Evolutionary conservation across 2,888 invertebrate species (phyloP), one percentile per base, ranked within the genome.

Genomic region (Nemoura dubitans): DNA sequence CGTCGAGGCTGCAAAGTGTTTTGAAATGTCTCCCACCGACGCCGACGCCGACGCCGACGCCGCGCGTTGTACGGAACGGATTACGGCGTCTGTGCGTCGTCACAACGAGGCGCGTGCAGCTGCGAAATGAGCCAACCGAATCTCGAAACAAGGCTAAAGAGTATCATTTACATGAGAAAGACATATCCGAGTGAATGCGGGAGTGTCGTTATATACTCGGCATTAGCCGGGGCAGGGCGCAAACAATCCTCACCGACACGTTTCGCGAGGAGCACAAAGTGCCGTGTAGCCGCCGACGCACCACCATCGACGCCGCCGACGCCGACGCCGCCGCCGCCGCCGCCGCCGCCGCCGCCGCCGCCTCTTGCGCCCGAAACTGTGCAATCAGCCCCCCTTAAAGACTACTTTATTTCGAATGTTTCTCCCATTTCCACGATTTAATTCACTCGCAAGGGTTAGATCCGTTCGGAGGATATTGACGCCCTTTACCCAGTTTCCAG

Each of bases 161-260:
- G 59, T 59, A 59, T 59, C 83, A 83, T 83, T 83, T 83, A 26
- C 83, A 83, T 83, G 42, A 83, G 83, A 83, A 83, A 83, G 83
- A 83, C 83, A 83, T 83, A 26, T 83, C 36, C n/a, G 6, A 83
- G 28, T 78, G 78, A 14, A 78, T 27, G 78, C 28, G 7, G 25
- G 28, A 25, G 78, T 78, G 78, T 59, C 59, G 59, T 59, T 59
- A 59, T 59, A 59, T 10, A 59, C 16, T 59, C 14, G 59, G 59
- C 59, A 59, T 59, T 59, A 59, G 59, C 21, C 36, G 36, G 10
- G 36, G 59, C 59, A 1, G 16, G 59, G 59, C 59, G 59, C 59
- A 59, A 59, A 59, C 59, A 59, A 59, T 59, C 59, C 59, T 59
- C 16, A 14, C 59, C 2, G 21, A 14, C 59, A 59, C 59, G 59